These are phyloP conservation scores for Psittacara wagleri DNA, from an alignment of 2,113 vertebrate species.

Conservation along the genomic window DNA sequence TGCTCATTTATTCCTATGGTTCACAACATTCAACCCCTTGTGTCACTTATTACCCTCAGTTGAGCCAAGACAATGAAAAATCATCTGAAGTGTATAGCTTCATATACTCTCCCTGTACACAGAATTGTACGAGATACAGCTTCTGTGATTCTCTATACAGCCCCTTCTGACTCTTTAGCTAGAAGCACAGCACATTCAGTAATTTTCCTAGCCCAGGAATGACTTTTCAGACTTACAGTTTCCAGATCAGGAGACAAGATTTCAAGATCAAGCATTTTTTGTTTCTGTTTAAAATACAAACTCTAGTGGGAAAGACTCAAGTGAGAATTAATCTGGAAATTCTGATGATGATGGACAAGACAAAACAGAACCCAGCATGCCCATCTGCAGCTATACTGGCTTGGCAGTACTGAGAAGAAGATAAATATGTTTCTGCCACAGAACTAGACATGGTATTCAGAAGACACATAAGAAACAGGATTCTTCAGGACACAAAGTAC, in stretches of 20 bases:
- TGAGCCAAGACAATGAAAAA: neutral
- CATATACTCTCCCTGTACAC: neutral
- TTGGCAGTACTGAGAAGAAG: neutral
- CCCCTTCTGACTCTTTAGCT: neutral
- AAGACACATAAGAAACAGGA: neutral
- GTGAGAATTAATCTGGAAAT: conserved; percentile 17
- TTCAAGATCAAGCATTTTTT: neutral
- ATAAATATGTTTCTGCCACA: conserved; percentile 15
- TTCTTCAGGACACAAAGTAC: neutral
- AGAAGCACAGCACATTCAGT: neutral
- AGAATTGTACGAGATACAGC: neutral
- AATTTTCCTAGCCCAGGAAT: neutral
- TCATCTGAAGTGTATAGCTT: neutral
- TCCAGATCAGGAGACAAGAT: neutral
- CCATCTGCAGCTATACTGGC: neutral
- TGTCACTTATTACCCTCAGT: neutral
- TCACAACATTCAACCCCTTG: neutral
- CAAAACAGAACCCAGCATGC: neutral
- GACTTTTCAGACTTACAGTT: neutral
- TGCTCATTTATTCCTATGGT: neutral
- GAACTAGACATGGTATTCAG: neutral
- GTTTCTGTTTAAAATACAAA: neutral
- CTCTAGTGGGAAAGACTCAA: neutral
- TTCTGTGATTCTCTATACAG: neutral
- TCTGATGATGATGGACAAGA: neutral